Evolutionary conservation across 2,888 invertebrate species (phyloP).

Genomic region (Stramonita haemastoma): DNA sequence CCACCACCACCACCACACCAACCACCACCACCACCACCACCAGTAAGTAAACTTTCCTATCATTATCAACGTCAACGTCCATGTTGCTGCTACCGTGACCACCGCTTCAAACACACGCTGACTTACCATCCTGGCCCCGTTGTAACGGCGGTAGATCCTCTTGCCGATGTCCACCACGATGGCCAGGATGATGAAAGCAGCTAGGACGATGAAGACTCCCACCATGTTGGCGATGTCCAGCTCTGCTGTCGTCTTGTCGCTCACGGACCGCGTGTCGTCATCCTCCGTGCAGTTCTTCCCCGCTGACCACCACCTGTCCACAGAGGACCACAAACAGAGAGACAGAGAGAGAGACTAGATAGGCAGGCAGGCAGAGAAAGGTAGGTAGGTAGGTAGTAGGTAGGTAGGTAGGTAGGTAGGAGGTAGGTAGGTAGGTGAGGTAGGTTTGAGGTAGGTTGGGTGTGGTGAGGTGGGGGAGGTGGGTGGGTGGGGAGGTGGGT

Average conservation of each 20-base stretch:
- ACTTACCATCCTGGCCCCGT: neutral
- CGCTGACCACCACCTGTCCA: conserved; percentile 64
- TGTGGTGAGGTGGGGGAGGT: no score
- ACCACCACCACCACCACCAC: no score
- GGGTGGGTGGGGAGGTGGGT: no score
- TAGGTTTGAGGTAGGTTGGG: no score
- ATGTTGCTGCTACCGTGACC: neutral
- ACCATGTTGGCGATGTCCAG: conserved; percentile 70
- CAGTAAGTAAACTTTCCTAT: no score
- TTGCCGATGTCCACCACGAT: conserved; percentile 60
- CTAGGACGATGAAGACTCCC: conserved; percentile 69
- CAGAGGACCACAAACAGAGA: neutral
- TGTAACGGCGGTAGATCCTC: conserved; percentile 22
- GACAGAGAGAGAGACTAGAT: no score
- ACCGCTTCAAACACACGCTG: neutral
- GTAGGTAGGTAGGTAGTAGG: no score
- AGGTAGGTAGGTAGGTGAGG: no score
- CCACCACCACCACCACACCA: conserved; percentile 12
- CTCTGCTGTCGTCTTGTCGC: conserved; percentile 64
- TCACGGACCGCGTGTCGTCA: conserved; percentile 52
- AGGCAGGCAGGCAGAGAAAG: no score
- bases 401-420: no score
- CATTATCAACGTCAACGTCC: neutral
- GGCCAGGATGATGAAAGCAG: conserved; percentile 59
- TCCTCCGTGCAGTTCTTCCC: conserved; percentile 57